Conservation (phyloP, 2,888 invertebrate species). For the Andricus quercusramuli region DNA sequence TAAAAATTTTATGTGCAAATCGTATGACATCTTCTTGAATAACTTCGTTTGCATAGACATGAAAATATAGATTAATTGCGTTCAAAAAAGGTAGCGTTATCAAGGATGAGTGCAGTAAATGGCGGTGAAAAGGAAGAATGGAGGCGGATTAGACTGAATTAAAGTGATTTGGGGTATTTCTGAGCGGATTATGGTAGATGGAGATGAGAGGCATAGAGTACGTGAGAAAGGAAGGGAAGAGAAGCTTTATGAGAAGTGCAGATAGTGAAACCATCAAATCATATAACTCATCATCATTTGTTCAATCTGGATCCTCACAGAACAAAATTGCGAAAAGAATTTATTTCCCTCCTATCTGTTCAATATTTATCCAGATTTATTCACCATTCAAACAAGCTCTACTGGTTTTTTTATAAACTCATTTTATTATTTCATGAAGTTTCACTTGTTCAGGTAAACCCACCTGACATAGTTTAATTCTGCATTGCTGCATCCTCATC, state of each 20-base stretch:
- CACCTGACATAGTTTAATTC: constrained; percentile 7
- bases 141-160: constrained; percentile 5
- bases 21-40: not conserved
- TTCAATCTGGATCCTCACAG: not conserved
- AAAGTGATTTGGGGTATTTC: constrained; percentile 9
- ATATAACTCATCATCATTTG: not conserved
- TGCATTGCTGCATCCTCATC: constrained; percentile 6
- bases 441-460: constrained; percentile 17
- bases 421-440: constrained; percentile 17
- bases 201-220: not conserved
- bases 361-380: not conserved
- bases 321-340: not conserved
- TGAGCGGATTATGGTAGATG: constrained; percentile 4
- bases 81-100: not conserved
- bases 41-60: not conserved
- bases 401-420: not conserved
- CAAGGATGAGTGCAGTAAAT: constrained; percentile 2
- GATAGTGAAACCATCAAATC: constrained; percentile 2
- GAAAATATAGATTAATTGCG: not conserved
- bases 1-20: not conserved
- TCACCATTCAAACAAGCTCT: not conserved
- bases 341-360: not conserved
- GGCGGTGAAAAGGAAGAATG: not conserved
- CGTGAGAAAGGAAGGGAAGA: not conserved
- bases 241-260: not conserved